Conservation (phyloP, 2,113 vertebrate genomes). For the Lontra canadensis region DNA sequence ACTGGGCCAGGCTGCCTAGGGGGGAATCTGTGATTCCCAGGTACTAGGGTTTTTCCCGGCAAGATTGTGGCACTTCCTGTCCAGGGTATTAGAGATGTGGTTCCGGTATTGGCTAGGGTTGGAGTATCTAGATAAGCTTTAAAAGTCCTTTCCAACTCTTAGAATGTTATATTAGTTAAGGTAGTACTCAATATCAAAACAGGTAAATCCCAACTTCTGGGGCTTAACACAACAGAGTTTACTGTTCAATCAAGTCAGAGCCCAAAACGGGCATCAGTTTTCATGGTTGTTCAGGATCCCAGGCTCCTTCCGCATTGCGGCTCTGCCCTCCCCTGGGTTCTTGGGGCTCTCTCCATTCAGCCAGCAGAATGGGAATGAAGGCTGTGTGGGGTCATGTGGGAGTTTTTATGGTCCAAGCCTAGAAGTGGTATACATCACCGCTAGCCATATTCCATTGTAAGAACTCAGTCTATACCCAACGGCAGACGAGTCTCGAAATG, state of each 20-base stretch:
- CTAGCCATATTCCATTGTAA: neutral
- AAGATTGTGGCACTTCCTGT: neutral
- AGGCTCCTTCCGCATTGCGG: neutral
- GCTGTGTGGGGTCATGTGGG: fast-evolving
- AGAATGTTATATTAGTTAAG: neutral
- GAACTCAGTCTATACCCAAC: neutral
- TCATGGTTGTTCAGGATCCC: neutral
- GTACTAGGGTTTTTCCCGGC: neutral
- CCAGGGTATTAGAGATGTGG: neutral
- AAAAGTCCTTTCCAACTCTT: neutral
- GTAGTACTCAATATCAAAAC: neutral
- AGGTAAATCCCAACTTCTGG: neutral
- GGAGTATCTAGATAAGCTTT: neutral
- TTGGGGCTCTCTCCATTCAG: neutral
- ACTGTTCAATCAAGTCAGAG: neutral
- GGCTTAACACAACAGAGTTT: neutral
- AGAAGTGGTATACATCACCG: neutral
- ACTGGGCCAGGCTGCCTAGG: neutral
- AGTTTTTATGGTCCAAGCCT: neutral
- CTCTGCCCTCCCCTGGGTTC: neutral
- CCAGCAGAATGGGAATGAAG: neutral
- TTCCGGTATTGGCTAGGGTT: neutral
- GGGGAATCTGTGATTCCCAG: neutral
- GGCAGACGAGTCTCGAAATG: neutral
- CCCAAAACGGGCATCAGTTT: neutral